These are phyloP conservation scores for Cataglyphis altisquamis DNA, from an alignment of 2,888 invertebrate genomes.

Conservation along the genomic window DNA sequence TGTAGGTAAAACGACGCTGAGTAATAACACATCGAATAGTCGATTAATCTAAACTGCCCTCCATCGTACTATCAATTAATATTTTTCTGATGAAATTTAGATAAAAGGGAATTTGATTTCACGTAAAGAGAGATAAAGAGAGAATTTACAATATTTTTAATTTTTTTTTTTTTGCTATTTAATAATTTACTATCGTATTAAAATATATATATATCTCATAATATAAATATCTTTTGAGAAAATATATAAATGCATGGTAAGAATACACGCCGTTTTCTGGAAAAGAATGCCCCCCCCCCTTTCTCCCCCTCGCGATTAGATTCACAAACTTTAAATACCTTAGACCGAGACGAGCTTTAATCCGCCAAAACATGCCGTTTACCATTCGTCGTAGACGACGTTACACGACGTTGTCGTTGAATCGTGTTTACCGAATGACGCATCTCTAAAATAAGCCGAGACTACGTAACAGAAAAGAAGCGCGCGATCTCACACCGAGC, in stretches of 20 bases:
- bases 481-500: conserved; percentile 10
- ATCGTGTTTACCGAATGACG: conserved; percentile 34
- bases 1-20: conserved; percentile 1
- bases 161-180: neutral
- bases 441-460: conserved; percentile 41
- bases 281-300: neutral
- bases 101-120: neutral
- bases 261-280: conserved; percentile 19
- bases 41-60: neutral
- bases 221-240: conserved; percentile 6
- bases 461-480: conserved; percentile 29
- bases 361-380: conserved; percentile 7
- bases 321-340: conserved; percentile 33
- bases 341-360: neutral
- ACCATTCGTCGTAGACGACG: conserved; percentile 2
- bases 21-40: conserved; percentile 11
- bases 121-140: neutral
- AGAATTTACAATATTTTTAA: neutral
- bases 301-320: neutral
- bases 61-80: conserved; percentile 20
- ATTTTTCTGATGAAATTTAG: neutral
- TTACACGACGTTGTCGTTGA: neutral
- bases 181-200: neutral
- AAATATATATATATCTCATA: neutral
- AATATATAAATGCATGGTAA: neutral